Conservation (phyloP, 2,113 vertebrate genomes). For the rabbit (Oryctolagus cuniculus) region mOryCun1.1 NC_091435.1:54798501-54799000, state of each 20-base stretch:
- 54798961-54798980: no score
- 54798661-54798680: background rate
- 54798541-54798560: conserved; percentile 31
- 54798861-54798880: no score
- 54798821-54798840: background rate
- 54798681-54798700: background rate
- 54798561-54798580: background rate
- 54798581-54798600: conserved; percentile 1
- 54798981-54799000: no score
- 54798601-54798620: background rate
- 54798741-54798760: conserved; percentile 26
- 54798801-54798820: background rate
- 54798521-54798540: background rate
- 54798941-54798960: no score
- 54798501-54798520: conserved; percentile 1
- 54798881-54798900: no score
- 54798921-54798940: no score
- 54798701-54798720: background rate
- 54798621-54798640: conserved; percentile 22
- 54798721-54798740: background rate
- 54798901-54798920: no score
- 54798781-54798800: background rate
- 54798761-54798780: conserved; percentile 7
- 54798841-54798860: background rate
- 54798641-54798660: background rate